Conservation (phyloP, 2,797 vertebrate genomes). For the Acrossocheilus fasciatus region DNA sequence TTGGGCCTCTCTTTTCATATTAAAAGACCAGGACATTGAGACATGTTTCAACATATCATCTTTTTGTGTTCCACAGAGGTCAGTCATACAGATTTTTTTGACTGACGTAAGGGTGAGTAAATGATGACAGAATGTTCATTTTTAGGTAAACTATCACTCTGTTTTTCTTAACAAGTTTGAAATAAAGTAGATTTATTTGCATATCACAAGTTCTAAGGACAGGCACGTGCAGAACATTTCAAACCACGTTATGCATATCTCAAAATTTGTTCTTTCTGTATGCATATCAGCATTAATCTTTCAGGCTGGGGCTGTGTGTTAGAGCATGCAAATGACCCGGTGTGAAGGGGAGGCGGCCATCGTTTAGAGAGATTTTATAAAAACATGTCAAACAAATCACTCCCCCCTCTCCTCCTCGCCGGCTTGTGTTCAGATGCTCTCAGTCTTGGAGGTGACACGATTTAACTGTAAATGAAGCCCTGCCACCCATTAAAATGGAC, state of each 20-base stretch:
- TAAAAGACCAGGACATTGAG: background rate
- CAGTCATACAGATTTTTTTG: background rate
- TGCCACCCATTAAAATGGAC: slow-evolving; percentile 61
- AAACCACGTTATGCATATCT: slow-evolving; percentile 27
- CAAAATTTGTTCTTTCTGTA: slow-evolving; percentile 44
- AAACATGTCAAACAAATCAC: slow-evolving; percentile 65
- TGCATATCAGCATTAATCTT: slow-evolving; percentile 56
- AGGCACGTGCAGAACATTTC: slow-evolving; percentile 1
- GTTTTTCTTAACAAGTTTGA: background rate
- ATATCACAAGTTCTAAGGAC: slow-evolving; percentile 35
- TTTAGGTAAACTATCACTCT: background rate
- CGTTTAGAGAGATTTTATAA: slow-evolving; percentile 61
- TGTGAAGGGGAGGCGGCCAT: slow-evolving; percentile 37
- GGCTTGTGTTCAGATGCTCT: slow-evolving; percentile 55
- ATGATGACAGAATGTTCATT: background rate
- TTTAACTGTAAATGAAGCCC: slow-evolving; percentile 65
- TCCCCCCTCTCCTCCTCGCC: slow-evolving; percentile 35
- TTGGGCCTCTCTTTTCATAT: background rate
- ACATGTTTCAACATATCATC: background rate
- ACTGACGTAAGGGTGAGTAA: background rate
- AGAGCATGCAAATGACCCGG: slow-evolving; percentile 45
- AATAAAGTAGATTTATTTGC: slow-evolving; percentile 24
- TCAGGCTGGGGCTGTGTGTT: slow-evolving; percentile 22
- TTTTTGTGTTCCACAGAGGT: background rate
- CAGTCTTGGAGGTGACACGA: slow-evolving; percentile 61